phyloP scores from a whole-genome alignment of 1,140 invertebrate genomes.

The Cecropterus lyciades region DNA sequence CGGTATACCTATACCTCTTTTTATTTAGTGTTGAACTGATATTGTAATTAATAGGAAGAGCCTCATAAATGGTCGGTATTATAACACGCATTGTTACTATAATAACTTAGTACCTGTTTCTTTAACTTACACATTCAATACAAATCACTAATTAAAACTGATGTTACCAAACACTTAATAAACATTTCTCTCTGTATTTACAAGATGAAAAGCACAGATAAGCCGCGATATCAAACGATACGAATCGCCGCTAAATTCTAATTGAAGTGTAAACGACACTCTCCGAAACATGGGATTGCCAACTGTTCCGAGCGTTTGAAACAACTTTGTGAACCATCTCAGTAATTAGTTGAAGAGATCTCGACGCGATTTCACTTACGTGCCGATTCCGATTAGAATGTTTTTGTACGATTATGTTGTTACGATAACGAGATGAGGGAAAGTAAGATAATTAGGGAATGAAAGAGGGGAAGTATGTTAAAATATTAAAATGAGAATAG shows the following conservation, averaged over 20 bases:
- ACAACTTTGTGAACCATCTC: constrained; percentile 14
- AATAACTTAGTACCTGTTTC: too few species aligned
- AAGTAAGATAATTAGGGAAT: too few species aligned
- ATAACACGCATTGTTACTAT: too few species aligned
- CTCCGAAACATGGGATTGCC: background rate
- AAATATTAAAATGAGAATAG: too few species aligned
- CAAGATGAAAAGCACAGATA: background rate
- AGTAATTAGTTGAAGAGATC: constrained; percentile 27
- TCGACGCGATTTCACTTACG: constrained; percentile 12
- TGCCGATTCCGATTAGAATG: background rate
- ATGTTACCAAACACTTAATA: background rate
- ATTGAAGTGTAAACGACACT: constrained; percentile 26
- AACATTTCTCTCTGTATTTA: background rate
- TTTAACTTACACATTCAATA: too few species aligned
- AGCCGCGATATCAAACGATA: constrained; percentile 7
- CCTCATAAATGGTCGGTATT: too few species aligned
- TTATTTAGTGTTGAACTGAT: too few species aligned
- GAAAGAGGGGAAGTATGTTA: too few species aligned
- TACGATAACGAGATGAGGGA: too few species aligned
- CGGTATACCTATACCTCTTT: too few species aligned
- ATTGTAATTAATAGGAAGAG: too few species aligned
- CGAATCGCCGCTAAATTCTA: constrained; percentile 20
- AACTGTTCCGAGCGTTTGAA: constrained; percentile 15
- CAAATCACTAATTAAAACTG: too few species aligned
- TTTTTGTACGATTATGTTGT: background rate